These are phyloP conservation scores for Acanthosepion lycidas DNA, from an alignment of 2,888 invertebrate species.

Conservation along the genomic window DNA sequence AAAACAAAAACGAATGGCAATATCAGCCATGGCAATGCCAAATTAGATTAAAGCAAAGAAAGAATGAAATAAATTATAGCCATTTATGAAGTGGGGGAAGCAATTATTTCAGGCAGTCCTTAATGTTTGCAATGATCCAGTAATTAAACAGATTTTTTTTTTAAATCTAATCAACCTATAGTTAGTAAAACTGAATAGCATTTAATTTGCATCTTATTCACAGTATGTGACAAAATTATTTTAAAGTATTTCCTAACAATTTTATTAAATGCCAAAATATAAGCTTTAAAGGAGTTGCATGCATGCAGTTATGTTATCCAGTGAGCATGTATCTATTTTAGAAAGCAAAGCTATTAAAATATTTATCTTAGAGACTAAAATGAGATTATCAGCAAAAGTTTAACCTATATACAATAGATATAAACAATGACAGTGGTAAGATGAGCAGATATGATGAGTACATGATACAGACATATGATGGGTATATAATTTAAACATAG, in stretches of 20 bases:
- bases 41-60: conserved; percentile 41
- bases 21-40: not conserved
- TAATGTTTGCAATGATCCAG: not conserved
- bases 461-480: too few relatives aligned
- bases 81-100: not conserved
- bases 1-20: conserved; percentile 24
- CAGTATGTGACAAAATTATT: not conserved
- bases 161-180: not conserved
- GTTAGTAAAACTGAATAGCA: not conserved
- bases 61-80: not conserved
- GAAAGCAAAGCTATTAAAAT: not conserved
- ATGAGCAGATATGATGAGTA: too few relatives aligned
- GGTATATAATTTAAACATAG: too few relatives aligned
- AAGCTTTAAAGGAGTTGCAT: not conserved
- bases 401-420: too few relatives aligned
- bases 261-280: not conserved
- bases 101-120: not conserved
- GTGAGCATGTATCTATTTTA: not conserved
- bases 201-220: not conserved
- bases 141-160: not conserved
- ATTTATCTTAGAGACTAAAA: too few relatives aligned
- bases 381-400: too few relatives aligned
- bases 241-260: not conserved
- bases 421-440: too few relatives aligned
- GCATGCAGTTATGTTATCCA: not conserved